phyloP scores from a whole-genome alignment of 2,888 invertebrate genomes.

The Allophyes oxyacanthae region DNA sequence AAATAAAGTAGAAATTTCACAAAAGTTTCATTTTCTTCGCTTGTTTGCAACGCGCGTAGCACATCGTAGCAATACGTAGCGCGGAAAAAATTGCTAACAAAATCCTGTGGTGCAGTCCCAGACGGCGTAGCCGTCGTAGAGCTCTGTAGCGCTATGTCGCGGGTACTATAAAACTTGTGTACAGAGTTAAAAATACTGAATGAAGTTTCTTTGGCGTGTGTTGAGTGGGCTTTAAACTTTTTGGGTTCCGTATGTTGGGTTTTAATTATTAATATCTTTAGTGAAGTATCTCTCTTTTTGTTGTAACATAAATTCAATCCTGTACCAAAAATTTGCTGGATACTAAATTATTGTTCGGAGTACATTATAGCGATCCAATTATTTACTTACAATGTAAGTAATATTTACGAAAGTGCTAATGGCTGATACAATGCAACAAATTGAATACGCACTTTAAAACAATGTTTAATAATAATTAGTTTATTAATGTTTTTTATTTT shows the following conservation, averaged over 20 bases:
- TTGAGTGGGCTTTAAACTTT: constrained; percentile 34
- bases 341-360: no score
- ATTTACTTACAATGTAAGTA: no score
- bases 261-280: constrained; percentile 2
- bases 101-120: constrained; percentile 44
- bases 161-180: constrained; percentile 66
- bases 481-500: no score
- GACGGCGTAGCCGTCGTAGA: constrained; percentile 60
- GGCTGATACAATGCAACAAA: no score
- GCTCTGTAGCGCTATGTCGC: constrained; percentile 55
- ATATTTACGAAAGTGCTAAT: no score
- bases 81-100: constrained; percentile 39
- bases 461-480: no score
- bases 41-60: constrained; percentile 54
- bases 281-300: neutral
- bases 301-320: no score
- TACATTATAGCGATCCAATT: no score
- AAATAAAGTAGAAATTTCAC: constrained; percentile 28
- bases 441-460: no score
- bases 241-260: constrained; percentile 29
- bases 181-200: constrained; percentile 67
- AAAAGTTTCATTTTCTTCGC: constrained; percentile 47
- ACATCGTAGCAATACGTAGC: constrained; percentile 30
- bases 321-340: no score
- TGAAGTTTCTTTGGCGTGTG: constrained; percentile 60